Percentiles rank a stretch among this genome's conserved stretches.
Evolutionary conservation across 2,797 vertebrate genomes (phyloP).

Genomic region (Molossus molossus): DNA sequence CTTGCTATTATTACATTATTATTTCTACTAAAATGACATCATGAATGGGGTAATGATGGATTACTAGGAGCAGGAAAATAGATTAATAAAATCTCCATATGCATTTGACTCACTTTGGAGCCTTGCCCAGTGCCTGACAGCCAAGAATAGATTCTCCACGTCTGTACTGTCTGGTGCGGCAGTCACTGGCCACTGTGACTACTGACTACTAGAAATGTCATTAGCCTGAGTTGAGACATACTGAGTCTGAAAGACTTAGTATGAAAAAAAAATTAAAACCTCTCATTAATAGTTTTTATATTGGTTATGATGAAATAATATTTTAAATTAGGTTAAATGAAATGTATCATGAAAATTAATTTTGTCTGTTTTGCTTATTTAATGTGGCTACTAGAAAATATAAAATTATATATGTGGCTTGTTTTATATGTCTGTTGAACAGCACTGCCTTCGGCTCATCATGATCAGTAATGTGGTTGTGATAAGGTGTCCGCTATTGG

Average conservation of each 20-base stretch:
- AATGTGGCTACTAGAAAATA: background rate
- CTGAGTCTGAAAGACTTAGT: background rate
- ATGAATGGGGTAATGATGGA: background rate
- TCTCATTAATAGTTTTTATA: background rate
- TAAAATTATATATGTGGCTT: background rate
- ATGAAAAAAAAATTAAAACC: background rate
- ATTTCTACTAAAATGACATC: conserved; percentile 36
- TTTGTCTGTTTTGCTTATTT: background rate
- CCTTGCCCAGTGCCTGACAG: background rate
- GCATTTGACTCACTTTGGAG: conserved; percentile 1
- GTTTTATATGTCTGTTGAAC: background rate
- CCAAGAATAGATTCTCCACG: background rate
- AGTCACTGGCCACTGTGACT: background rate
- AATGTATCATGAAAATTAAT: conserved; percentile 5
- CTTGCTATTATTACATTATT: background rate
- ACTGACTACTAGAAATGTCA: background rate
- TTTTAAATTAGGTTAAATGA: background rate
- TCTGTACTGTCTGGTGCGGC: background rate
- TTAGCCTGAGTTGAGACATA: background rate
- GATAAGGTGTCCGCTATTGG: background rate
- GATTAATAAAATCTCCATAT: background rate
- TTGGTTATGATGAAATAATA: background rate
- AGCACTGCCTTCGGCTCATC: background rate
- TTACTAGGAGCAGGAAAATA: background rate
- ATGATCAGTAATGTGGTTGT: background rate